A percentile compares a stretch with the other conserved stretches of the same genome.
Evolutionary conservation across 2,888 invertebrate species (phyloP).

Genomic region (Heliconius ismenius): DNA sequence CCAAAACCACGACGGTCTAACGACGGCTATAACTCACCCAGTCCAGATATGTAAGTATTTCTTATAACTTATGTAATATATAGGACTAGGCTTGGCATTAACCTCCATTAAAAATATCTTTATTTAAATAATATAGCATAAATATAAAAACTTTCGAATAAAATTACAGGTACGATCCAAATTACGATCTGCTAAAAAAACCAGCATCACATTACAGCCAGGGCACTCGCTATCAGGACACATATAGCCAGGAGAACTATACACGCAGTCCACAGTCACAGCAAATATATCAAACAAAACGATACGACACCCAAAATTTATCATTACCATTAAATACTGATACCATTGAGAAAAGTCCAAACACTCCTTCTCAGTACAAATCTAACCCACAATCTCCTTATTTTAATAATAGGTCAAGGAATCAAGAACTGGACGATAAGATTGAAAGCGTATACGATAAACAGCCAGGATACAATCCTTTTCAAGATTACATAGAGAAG

Average conservation of each 20-base stretch:
- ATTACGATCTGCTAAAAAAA: slow-evolving; percentile 79
- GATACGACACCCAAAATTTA: slow-evolving; percentile 75
- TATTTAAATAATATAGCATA: neutral
- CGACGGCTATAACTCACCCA: slow-evolving; percentile 88
- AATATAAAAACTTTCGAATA: slow-evolving; percentile 16
- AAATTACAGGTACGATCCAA: slow-evolving; percentile 79
- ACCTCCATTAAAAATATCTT: neutral
- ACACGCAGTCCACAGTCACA: slow-evolving; percentile 76
- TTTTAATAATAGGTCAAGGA: slow-evolving; percentile 73
- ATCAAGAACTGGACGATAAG: slow-evolving; percentile 59
- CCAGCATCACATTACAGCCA: slow-evolving; percentile 79
- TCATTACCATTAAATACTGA: slow-evolving; percentile 75
- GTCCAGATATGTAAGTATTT: slow-evolving; percentile 83
- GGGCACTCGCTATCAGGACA: slow-evolving; percentile 71
- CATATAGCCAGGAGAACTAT: slow-evolving; percentile 77
- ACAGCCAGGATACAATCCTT: slow-evolving; percentile 68
- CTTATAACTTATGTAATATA: neutral
- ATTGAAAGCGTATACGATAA: slow-evolving; percentile 67
- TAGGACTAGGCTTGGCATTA: neutral
- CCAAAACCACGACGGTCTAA: slow-evolving; percentile 92
- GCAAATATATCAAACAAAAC: slow-evolving; percentile 70
- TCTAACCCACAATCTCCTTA: slow-evolving; percentile 78
- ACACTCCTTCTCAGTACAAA: slow-evolving; percentile 61
- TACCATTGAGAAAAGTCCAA: slow-evolving; percentile 66
- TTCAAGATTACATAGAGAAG: slow-evolving; percentile 64